Percentiles rank a stretch among this genome's conserved stretches.
phyloP scores from a whole-genome alignment of 1,140 invertebrate genomes.

The Battus philenor region DNA sequence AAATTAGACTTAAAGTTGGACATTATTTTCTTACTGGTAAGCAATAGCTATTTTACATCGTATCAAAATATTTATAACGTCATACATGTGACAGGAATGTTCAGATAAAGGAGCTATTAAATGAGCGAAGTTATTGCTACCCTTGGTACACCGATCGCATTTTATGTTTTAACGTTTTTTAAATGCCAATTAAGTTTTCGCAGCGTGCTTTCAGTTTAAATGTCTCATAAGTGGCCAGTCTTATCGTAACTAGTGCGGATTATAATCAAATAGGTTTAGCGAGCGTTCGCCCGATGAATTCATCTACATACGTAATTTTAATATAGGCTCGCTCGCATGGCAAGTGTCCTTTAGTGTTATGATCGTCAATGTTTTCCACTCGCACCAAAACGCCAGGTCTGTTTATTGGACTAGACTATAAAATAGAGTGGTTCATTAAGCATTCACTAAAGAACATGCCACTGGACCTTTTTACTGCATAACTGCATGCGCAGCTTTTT shows the following conservation, averaged over 20 bases:
- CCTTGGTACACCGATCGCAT: constrained; percentile 7
- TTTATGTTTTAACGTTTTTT: constrained; percentile 26
- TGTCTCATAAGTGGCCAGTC: constrained; percentile 19
- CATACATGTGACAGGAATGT: no score
- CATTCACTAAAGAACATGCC: constrained; percentile 38
- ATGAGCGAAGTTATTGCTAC: constrained; percentile 3
- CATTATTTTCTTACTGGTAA: no score
- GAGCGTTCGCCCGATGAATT: constrained; percentile 31
- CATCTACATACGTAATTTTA: constrained; percentile 61
- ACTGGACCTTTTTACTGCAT: constrained; percentile 55
- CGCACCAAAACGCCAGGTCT: constrained; percentile 47
- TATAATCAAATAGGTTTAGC: constrained; percentile 36
- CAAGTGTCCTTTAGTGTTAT: constrained; percentile 66
- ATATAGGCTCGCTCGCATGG: constrained; percentile 38
- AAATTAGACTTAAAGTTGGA: no score
- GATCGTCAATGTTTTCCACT: constrained; percentile 40
- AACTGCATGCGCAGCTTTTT: constrained; percentile 43
- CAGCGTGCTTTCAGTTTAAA: constrained; percentile 3
- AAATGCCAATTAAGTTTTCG: constrained; percentile 18
- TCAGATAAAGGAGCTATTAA: constrained; percentile 3
- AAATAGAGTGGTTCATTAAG: constrained; percentile 68
- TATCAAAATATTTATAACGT: no score
- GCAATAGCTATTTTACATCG: no score
- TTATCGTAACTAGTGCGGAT: constrained; percentile 29
- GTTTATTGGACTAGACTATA: constrained; percentile 63